Evolutionary conservation across 2,797 vertebrate species (phyloP).

Genomic region (Anas bernieri): DNA sequence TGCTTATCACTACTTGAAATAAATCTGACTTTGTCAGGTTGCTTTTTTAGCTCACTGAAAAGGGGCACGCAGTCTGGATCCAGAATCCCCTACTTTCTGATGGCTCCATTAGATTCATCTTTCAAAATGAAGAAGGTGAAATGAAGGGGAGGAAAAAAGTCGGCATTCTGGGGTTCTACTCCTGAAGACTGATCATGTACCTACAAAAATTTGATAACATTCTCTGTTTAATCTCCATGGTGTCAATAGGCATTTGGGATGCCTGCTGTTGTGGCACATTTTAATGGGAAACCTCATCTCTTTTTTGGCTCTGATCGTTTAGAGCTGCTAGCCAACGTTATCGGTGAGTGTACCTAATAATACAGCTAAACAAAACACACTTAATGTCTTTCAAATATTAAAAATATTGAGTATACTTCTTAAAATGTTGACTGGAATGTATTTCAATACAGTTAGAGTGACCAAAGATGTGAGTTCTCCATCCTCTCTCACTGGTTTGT

Average conservation of each 20-base stretch:
- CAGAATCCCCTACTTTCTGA: background rate
- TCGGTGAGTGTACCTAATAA: constrained; percentile 83
- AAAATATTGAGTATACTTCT: background rate
- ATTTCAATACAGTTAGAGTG: background rate
- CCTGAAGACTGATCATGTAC: background rate
- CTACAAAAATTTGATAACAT: background rate
- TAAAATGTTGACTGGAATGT: background rate
- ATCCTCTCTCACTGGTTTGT: background rate
- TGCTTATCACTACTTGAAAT: background rate
- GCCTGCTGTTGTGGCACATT: constrained; percentile 85
- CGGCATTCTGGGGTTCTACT: background rate
- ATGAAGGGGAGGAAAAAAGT: background rate
- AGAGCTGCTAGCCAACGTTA: constrained; percentile 86
- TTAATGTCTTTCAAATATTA: background rate
- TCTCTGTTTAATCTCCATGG: background rate
- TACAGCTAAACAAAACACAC: background rate
- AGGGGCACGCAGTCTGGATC: background rate
- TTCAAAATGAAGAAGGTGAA: background rate
- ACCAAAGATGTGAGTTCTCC: background rate
- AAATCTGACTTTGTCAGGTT: background rate
- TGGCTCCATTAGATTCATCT: background rate
- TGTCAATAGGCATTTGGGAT: constrained; percentile 88
- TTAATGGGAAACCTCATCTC: constrained; percentile 80
- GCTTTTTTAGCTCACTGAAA: background rate
- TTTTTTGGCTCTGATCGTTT: constrained; percentile 94